phyloP scores from a whole-genome alignment of 2,797 vertebrate species.

The Poecilia velifera region DNA sequence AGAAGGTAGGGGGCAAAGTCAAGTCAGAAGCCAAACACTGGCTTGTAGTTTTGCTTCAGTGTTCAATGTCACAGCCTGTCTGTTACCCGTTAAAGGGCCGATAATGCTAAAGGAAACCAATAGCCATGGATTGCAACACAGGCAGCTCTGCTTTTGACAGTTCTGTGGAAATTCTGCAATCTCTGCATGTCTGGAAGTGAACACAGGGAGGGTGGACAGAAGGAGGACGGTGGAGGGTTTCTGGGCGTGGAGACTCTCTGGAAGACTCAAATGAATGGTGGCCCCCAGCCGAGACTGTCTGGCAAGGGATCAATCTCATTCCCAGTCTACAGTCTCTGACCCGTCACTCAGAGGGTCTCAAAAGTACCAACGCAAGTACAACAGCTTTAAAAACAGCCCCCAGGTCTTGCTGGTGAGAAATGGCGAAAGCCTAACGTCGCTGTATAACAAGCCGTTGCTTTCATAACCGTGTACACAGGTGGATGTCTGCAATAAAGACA shows the following conservation, averaged over 20 bases:
- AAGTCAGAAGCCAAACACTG: conserved; percentile 40
- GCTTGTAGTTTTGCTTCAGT: conserved; percentile 43
- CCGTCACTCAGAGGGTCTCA: conserved; percentile 63
- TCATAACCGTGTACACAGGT: conserved; percentile 41
- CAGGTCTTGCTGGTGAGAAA: conserved; percentile 79
- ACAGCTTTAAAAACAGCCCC: conserved; percentile 68
- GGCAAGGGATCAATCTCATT: conserved; percentile 78
- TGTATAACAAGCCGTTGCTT: conserved; percentile 44
- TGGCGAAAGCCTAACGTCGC: conserved; percentile 35
- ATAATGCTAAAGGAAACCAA: conserved; percentile 36
- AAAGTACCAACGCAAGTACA: conserved; percentile 64
- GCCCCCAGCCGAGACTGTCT: conserved; percentile 71
- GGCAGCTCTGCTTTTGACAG: conserved; percentile 58
- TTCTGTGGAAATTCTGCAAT: conserved; percentile 68
- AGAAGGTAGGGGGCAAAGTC: conserved; percentile 44
- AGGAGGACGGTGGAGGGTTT: conserved; percentile 35
- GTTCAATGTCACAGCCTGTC: conserved; percentile 31
- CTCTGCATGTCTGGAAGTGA: conserved; percentile 63
- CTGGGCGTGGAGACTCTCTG: conserved; percentile 40
- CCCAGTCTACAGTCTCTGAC: conserved; percentile 57
- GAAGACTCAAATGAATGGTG: conserved; percentile 59
- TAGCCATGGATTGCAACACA: conserved; percentile 33
- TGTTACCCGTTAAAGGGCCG: conserved; percentile 38
- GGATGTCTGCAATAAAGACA: conserved; percentile 37
- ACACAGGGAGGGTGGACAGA: conserved; percentile 43